Evolutionary conservation across 2,888 invertebrate genomes (phyloP).

Genomic region (Melanargia galathea): DNA sequence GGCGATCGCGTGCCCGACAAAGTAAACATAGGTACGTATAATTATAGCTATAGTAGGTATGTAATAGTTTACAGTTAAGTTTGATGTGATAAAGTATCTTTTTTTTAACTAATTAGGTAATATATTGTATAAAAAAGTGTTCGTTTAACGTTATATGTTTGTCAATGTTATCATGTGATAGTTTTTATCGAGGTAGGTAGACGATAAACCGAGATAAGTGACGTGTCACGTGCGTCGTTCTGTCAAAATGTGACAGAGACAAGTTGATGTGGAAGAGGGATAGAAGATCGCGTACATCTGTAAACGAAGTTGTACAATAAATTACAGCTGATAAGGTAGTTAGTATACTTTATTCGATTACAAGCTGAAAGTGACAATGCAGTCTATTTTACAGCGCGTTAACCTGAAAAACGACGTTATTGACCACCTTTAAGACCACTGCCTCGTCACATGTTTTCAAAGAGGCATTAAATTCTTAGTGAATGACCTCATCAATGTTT

Average conservation of each 20-base stretch:
- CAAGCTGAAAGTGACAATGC: background rate
- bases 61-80: background rate
- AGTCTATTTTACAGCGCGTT: background rate
- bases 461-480: too few relatives aligned
- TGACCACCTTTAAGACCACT: too few relatives aligned
- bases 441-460: too few relatives aligned
- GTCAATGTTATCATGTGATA: background rate
- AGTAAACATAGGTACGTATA: constrained; percentile 51
- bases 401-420: background rate
- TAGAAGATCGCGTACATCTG: background rate
- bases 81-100: background rate
- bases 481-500: too few relatives aligned
- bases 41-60: too few relatives aligned
- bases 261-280: background rate
- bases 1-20: constrained; percentile 47
- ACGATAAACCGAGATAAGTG: background rate
- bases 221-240: background rate
- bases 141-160: background rate
- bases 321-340: background rate
- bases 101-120: too few relatives aligned
- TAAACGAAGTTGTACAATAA: background rate
- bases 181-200: background rate
- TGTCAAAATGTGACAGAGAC: constrained; percentile 2
- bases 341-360: background rate
- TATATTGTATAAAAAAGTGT: background rate